Base-by-base conservation (phyloP, 2,797 vertebrate genomes). In the Protosalanx chinensis region DNA sequence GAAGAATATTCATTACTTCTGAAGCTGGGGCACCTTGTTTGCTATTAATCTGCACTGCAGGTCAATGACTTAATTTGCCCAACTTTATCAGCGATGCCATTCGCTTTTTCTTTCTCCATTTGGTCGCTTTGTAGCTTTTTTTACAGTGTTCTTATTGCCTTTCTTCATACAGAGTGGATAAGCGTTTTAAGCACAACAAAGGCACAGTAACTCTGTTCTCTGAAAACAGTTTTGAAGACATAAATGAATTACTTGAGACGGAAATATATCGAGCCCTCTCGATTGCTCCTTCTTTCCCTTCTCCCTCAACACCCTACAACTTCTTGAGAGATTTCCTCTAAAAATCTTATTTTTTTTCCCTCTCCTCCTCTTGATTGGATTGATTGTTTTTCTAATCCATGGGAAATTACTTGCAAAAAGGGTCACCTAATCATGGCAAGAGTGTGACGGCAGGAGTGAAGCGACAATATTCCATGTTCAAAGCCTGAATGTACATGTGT, bases 1-100 rank as follows among this genome's bases (percentile, higher is more conserved):
- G 94, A 95, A 93, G 94, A 96, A 94, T 94, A 94, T 94, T 95
- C 95, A 95, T 95, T 94, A 94, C 94, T 94, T 94, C 88, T 92
- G 94, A 94, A 94, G 93, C 94, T 88, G 91, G 94, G 95, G 93
- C 95, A 96, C 94, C 96, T 97, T 96, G 95, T 96, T 96, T 94
- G 92, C 93, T 94, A 95, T 96, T 96, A 95, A 95, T 95, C 95
- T 96, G 93, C 87, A 92, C 91, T 91, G 93, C 94, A 95, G 96
- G 95, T 96, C 95, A 95, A 93, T 92, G 94, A 93, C 95, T 96
- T 96, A 90, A 95, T 98, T 96, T 96, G 92, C 93, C 92, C 92
- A 94, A 94, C 93, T 95, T 94, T 93, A 93, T 95, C 93, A 92
- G 90, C 85, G 91, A 90, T 92, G 91, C 93, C 94, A 95, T 84